Evolutionary conservation across 2,113 vertebrate genomes (phyloP).

Genomic region (Microtus ochrogaster): DNA sequence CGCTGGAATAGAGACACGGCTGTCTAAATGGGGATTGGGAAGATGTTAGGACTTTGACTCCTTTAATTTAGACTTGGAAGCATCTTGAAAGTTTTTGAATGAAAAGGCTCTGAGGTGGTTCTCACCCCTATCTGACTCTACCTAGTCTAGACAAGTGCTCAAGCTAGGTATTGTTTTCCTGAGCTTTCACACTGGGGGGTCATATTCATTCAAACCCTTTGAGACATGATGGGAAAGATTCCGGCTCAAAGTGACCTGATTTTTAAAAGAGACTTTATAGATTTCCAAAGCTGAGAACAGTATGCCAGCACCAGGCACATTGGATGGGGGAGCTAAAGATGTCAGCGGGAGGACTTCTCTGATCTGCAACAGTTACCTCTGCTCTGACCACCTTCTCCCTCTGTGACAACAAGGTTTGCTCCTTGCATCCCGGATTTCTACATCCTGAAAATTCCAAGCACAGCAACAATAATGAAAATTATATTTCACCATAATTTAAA

Average conservation of each 20-base stretch:
- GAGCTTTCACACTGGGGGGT: background rate
- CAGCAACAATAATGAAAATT: background rate
- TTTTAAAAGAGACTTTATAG: background rate
- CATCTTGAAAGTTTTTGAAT: background rate
- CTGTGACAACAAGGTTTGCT: background rate
- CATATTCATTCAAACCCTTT: background rate
- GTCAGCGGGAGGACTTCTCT: background rate
- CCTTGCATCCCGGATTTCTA: background rate
- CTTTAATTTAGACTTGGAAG: background rate
- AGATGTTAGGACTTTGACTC: background rate
- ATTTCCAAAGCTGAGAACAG: background rate
- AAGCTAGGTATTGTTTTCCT: background rate
- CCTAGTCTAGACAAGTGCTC: background rate
- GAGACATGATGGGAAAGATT: constrained; percentile 6
- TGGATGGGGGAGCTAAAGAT: background rate
- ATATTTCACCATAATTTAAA: background rate
- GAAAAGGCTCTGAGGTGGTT: background rate
- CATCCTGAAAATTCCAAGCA: background rate
- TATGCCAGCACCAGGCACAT: background rate
- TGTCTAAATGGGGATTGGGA: constrained; percentile 8
- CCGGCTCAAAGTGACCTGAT: background rate
- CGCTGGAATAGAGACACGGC: background rate
- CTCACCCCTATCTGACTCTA: background rate
- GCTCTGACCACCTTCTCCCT: background rate
- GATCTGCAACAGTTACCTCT: background rate